These are phyloP conservation scores for Eristalis tenax DNA, from an alignment of 2,888 invertebrate species.

Conservation along the genomic window DNA sequence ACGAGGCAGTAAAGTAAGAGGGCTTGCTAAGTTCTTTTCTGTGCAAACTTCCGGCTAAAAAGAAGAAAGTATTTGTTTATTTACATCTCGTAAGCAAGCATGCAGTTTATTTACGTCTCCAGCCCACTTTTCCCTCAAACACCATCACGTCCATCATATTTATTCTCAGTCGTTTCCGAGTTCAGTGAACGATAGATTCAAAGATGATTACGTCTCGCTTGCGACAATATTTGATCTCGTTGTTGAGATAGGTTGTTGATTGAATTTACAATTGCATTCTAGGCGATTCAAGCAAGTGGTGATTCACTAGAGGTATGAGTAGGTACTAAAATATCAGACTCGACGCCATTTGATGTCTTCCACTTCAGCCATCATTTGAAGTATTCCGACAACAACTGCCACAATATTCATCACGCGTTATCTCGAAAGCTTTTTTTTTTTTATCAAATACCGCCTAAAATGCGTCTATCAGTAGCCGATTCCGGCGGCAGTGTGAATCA, in stretches of 20 bases:
- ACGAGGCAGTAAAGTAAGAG: too few relatives aligned
- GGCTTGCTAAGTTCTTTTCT: too few relatives aligned
- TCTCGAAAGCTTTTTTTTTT: slow-evolving; percentile 15
- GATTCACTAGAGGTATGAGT: neutral
- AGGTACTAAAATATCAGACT: too few relatives aligned
- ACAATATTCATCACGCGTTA: neutral
- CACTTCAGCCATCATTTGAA: neutral
- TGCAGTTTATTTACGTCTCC: too few relatives aligned
- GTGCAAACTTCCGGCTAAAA: too few relatives aligned
- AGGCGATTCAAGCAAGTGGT: neutral
- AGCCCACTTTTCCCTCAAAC: too few relatives aligned
- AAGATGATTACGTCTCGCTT: neutral
- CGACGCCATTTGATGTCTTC: neutral
- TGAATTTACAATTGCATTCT: neutral
- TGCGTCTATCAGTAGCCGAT: neutral
- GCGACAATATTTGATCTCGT: neutral
- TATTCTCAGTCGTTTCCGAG: neutral
- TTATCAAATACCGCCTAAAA: slow-evolving; percentile 24
- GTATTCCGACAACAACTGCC: neutral
- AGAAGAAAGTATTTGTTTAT: too few relatives aligned
- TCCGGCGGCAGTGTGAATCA: slow-evolving; percentile 2
- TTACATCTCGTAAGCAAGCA: too few relatives aligned
- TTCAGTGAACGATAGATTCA: neutral
- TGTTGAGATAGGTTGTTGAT: neutral
- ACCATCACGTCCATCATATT: too few relatives aligned